These are phyloP conservation scores for Mus spretus DNA, from an alignment of 2,797 vertebrate species.

Conservation along the genomic window DNA sequence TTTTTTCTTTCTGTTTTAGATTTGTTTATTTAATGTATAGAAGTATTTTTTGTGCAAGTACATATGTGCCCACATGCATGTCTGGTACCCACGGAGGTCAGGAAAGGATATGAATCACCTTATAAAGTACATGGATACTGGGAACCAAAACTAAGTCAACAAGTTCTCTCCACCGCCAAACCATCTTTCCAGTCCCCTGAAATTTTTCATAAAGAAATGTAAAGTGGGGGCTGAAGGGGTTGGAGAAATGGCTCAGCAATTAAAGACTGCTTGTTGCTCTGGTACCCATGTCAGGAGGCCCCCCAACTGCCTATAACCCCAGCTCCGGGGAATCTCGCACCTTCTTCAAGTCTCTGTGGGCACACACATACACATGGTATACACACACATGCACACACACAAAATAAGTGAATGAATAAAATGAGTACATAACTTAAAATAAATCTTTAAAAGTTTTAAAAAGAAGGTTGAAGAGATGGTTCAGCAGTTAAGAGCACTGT, in stretches of 20 bases:
- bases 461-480: background rate
- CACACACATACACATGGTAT: background rate
- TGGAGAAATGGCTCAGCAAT: background rate
- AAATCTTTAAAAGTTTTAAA: background rate
- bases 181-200: background rate
- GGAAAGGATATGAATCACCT: background rate
- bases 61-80: background rate
- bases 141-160: background rate
- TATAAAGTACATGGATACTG: background rate
- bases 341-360: background rate
- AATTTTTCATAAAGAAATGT: constrained; percentile 16
- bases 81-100: background rate
- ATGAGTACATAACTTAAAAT: background rate
- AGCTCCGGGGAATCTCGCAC: background rate
- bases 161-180: background rate
- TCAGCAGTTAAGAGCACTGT: background rate
- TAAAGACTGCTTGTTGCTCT: background rate
- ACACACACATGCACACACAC: background rate
- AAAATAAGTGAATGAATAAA: background rate
- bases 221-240: background rate
- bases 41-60: background rate
- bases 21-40: background rate
- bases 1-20: background rate
- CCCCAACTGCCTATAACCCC: background rate
- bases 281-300: background rate